Conservation (phyloP, 64 coral and sea anemone genomes). For the Astreopora myriophthalma region DNA sequence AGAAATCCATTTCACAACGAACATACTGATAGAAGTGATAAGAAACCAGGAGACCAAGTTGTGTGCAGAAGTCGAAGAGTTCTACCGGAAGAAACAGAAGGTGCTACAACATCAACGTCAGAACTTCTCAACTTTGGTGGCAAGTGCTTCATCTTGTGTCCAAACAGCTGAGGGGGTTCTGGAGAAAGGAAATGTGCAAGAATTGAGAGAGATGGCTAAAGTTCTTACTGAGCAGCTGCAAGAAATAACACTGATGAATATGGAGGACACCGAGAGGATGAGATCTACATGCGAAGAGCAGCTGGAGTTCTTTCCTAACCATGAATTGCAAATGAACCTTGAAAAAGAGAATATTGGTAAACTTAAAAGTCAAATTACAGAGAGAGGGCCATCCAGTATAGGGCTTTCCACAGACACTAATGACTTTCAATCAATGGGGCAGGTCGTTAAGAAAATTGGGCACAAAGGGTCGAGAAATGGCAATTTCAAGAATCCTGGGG, state of each 20-base stretch:
- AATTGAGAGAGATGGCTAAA: conserved; percentile 63
- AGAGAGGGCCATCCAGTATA: not conserved
- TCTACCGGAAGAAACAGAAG: conserved; percentile 75
- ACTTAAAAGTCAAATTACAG: conserved; percentile 48
- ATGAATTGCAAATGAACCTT: conserved; percentile 26
- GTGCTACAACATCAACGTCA: conserved; percentile 59
- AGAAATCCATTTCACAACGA: conserved; percentile 58
- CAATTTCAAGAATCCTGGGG: conserved; percentile 82
- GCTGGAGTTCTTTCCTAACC: conserved; percentile 70
- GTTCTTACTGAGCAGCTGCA: conserved; percentile 79
- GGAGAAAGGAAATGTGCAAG: conserved; percentile 45
- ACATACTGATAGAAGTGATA: conserved; percentile 67
- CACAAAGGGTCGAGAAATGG: conserved; percentile 82
- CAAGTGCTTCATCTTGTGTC: conserved; percentile 68
- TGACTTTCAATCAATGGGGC: conserved; percentile 15
- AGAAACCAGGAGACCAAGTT: conserved; percentile 72
- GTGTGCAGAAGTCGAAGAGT: conserved; percentile 68
- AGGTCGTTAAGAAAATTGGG: conserved; percentile 86
- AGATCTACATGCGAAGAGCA: conserved; percentile 57
- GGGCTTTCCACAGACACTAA: not conserved
- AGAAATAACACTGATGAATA: conserved; percentile 75
- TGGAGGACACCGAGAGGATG: conserved; percentile 46
- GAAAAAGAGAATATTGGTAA: conserved; percentile 55
- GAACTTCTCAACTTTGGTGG: conserved; percentile 55
- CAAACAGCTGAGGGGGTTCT: conserved; percentile 71